These are phyloP conservation scores for Parasteatoda tepidariorum DNA, from an alignment of 1,140 invertebrate genomes.

Conservation along the genomic window DNA sequence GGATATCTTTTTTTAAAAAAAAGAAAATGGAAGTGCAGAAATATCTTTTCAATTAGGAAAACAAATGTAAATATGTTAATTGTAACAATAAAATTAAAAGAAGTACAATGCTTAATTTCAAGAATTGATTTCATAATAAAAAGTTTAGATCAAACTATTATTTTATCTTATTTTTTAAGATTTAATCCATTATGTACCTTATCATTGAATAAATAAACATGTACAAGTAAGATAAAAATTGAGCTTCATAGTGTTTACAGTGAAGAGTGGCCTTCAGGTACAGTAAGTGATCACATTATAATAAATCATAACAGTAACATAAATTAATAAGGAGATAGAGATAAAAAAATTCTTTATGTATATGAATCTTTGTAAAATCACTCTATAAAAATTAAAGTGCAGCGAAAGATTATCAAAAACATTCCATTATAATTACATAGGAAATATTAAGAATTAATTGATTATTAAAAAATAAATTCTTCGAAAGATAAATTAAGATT, in stretches of 20 bases:
- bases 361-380: too few species aligned
- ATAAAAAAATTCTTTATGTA: too few species aligned
- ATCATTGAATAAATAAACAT: neutral
- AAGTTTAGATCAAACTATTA: neutral
- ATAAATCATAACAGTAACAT: too few species aligned
- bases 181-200: neutral
- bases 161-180: neutral
- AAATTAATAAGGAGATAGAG: too few species aligned
- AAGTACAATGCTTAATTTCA: neutral
- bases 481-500: too few species aligned
- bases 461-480: too few species aligned
- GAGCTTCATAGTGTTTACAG: neutral
- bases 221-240: neutral
- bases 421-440: too few species aligned
- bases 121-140: neutral
- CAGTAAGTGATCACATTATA: too few species aligned
- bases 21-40: neutral
- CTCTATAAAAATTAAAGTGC: too few species aligned
- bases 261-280: neutral
- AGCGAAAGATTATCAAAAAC: too few species aligned
- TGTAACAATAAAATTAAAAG: neutral
- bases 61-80: neutral
- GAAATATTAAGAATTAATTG: too few species aligned
- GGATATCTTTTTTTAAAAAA: neutral
- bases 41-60: too few species aligned